Evolutionary conservation across 2,113 vertebrate species (phyloP), one percentile per base, ranked within the genome.

Genomic region (Atractosteus spatula): DNA sequence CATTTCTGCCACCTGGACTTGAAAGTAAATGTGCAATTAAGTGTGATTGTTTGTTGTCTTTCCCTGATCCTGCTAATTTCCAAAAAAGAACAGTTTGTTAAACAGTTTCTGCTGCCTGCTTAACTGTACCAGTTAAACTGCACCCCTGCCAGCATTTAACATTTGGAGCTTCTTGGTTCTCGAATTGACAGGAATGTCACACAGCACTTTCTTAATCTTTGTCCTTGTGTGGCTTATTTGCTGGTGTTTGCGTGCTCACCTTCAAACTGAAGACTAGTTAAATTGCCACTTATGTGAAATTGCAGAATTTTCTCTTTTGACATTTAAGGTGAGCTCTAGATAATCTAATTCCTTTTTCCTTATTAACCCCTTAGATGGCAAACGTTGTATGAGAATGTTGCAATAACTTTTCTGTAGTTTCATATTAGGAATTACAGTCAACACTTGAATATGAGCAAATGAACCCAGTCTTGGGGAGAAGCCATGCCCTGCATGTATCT

Each of bases 1-100:
- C 43, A 76, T 89, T 88, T 79, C 85, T 90, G 82, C 85, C 82
- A 90, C 87, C 87, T 89, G 81, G 91, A 84, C 74, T 54, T 72
- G 59, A 83, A 90, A 88, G 81, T 82, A 88, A 87, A 84, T 87
- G 77, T 81, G 63, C 78, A 88, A 59, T 85, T 91, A 86, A 88
- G 80, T 84, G 71, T 78, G 71, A 82, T 77, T 82, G 74, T 80
- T 87, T 86, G 76, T 80, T 87, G 79, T 87, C 80, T 80, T 78
- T 84, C 68, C 62, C 82, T 80, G 86, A 81, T 74, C 71, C 55
- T 80, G 69, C 57, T 86, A 76, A 82, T 83, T 85, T 83, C 82
- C 74, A 68, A 85, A 71, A 85, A 3, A 68, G 76, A 84, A 77
- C 17, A 68, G 43, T 79, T 84, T 16, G 68, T 59, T 59, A 82